These are phyloP conservation scores for Drosophila fungiperda DNA, from an alignment of 2,888 invertebrate species.

Conservation along the genomic window DNA sequence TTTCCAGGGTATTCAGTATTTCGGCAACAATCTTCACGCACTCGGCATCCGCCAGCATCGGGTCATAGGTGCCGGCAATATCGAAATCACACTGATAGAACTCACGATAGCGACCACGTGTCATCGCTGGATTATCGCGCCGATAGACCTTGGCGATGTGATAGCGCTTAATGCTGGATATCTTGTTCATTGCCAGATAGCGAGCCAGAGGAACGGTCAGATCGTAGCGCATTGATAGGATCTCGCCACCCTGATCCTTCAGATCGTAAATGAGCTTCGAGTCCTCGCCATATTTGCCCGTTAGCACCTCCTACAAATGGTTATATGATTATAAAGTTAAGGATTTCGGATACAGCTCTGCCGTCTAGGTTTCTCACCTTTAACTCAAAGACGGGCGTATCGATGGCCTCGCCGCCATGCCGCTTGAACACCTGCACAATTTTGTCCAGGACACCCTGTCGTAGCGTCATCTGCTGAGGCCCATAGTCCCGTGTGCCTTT, in stretches of 20 bases:
- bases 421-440: slow-evolving; percentile 96
- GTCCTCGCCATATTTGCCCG: slow-evolving; percentile 99
- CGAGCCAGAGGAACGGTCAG: slow-evolving; percentile 99
- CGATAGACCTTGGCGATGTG: slow-evolving; percentile 99
- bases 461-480: slow-evolving; percentile 97
- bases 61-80: slow-evolving; percentile 97
- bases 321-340: neutral
- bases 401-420: slow-evolving; percentile 99
- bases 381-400: slow-evolving; percentile 98
- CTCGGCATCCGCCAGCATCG: slow-evolving; percentile 99
- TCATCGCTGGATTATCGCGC: slow-evolving; percentile 98
- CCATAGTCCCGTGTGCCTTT: slow-evolving; percentile 98
- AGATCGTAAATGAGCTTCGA: slow-evolving; percentile 99
- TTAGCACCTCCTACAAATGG: slow-evolving; percentile 93
- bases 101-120: slow-evolving; percentile 97
- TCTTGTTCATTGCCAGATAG: slow-evolving; percentile 99
- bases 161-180: slow-evolving; percentile 96
- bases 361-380: slow-evolving; percentile 88
- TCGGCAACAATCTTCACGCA: slow-evolving; percentile 98
- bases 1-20: slow-evolving; percentile 92
- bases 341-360: neutral
- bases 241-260: slow-evolving; percentile 99
- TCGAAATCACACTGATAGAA: slow-evolving; percentile 99
- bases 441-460: slow-evolving; percentile 93
- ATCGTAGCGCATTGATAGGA: slow-evolving; percentile 97